These are phyloP conservation scores for Phortica variegata DNA, from an alignment of 1,140 invertebrate genomes.

Conservation along the genomic window DNA sequence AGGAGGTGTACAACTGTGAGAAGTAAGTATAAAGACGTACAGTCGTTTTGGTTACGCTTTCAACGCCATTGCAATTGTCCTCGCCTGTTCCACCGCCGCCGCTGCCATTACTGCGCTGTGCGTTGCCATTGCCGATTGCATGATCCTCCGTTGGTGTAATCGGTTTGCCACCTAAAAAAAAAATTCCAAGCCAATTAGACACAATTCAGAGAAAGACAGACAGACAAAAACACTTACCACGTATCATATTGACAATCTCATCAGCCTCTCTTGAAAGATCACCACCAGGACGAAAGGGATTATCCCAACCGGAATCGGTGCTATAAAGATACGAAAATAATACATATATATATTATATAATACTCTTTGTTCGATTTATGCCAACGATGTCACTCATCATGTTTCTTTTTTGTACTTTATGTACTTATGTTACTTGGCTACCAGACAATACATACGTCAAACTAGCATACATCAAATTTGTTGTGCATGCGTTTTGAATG, in stretches of 20 bases:
- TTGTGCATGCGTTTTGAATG: too few relatives aligned
- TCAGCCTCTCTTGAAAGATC: slow-evolving; percentile 93
- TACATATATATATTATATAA: too few relatives aligned
- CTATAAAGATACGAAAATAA: slow-evolving; percentile 64
- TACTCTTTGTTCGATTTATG: too few relatives aligned
- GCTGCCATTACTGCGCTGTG: slow-evolving; percentile 44
- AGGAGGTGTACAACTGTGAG: too few relatives aligned
- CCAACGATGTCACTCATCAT: too few relatives aligned
- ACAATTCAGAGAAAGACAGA: not conserved
- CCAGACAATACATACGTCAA: too few relatives aligned
- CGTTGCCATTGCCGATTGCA: slow-evolving; percentile 50
- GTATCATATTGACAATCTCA: slow-evolving; percentile 92
- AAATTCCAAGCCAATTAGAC: too few relatives aligned
- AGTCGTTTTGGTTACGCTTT: slow-evolving; percentile 48
- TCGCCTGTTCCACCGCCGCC: slow-evolving; percentile 42
- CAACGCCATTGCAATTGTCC: slow-evolving; percentile 42
- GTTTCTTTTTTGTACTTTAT: too few relatives aligned
- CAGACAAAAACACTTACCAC: slow-evolving; percentile 61
- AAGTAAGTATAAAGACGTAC: too few relatives aligned
- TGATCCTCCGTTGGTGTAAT: slow-evolving; percentile 69
- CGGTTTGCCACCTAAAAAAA: slow-evolving; percentile 66
- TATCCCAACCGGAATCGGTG: slow-evolving; percentile 93
- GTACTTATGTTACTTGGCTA: too few relatives aligned
- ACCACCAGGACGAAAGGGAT: slow-evolving; percentile 94
- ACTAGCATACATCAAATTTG: too few relatives aligned